Evolutionary conservation across 2,113 vertebrate species (phyloP).

Genomic region (Redunca redunca): DNA sequence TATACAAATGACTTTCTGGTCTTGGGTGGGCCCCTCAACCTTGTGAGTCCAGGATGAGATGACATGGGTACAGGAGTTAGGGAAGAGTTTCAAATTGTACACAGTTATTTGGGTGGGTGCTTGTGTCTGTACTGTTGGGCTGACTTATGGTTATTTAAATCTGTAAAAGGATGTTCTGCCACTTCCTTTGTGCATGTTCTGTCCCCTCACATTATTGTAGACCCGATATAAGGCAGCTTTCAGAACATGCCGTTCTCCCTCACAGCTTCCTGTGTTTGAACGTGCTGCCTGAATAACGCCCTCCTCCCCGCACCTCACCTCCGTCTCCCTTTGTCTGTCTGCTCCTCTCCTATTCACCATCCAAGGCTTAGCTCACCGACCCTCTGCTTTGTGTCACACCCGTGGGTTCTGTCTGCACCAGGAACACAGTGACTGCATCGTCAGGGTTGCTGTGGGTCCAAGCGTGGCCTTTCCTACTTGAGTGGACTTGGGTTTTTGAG

Average conservation of each 20-base stretch:
- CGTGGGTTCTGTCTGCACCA: neutral
- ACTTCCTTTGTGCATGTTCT: neutral
- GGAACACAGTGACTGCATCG: neutral
- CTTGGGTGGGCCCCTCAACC: neutral
- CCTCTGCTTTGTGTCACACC: neutral
- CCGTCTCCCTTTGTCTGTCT: neutral
- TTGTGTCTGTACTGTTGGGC: neutral
- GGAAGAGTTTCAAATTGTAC: neutral
- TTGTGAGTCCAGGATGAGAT: neutral
- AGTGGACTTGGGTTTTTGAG: neutral
- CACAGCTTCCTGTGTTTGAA: neutral
- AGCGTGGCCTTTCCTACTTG: neutral
- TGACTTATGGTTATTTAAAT: neutral
- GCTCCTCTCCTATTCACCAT: neutral
- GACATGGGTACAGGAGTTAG: neutral
- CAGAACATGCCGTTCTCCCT: neutral
- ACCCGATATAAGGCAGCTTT: neutral
- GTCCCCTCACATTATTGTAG: neutral
- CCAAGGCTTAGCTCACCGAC: neutral
- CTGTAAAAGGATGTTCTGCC: neutral
- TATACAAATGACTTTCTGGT: rapidly evolving
- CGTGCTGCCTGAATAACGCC: too few relatives aligned
- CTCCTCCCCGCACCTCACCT: neutral
- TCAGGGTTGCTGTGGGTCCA: too few relatives aligned
- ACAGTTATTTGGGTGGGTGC: neutral